A percentile compares a stretch with the other conserved stretches of the same genome.
Conservation (phyloP, 2,888 invertebrate species). For the Melangyna quadrimaculata region DNA sequence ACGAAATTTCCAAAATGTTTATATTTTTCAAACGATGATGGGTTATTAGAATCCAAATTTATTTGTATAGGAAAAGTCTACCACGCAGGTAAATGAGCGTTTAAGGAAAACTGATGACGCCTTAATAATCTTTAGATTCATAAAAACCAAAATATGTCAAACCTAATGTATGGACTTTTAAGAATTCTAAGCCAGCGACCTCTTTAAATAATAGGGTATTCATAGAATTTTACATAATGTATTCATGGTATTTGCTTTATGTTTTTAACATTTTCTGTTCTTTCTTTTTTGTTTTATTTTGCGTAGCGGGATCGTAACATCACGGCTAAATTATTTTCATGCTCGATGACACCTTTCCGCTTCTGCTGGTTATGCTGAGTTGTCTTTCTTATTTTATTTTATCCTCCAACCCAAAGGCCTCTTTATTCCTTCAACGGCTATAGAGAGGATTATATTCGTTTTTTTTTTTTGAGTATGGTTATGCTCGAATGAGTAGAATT, state of each 20-base stretch:
- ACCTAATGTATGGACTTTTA: no score
- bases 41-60: no score
- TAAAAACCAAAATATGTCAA: no score
- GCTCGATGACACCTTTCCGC: constrained; percentile 77
- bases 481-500: constrained; percentile 68
- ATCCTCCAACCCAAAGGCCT: constrained; percentile 9
- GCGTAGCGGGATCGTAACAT: constrained; percentile 76
- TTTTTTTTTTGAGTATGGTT: constrained; percentile 65
- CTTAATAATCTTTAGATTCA: no score
- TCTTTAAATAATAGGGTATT: no score
- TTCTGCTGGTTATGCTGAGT: constrained; percentile 46
- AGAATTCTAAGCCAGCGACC: no score
- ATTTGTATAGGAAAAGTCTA: no score
- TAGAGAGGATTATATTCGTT: constrained; percentile 62
- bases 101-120: no score
- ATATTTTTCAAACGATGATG: no score
- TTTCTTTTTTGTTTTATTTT: constrained; percentile 54
- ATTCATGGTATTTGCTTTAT: constrained; percentile 15
- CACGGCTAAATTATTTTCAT: constrained; percentile 80
- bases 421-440: constrained; percentile 18
- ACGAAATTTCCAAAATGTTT: no score
- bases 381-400: constrained; percentile 24
- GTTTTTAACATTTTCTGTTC: constrained; percentile 3
- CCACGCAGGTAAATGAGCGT: no score
- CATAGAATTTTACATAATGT: no score